These are phyloP conservation scores for Tenthredo distinguenda DNA, from an alignment of 2,888 invertebrate species.

Conservation along the genomic window DNA sequence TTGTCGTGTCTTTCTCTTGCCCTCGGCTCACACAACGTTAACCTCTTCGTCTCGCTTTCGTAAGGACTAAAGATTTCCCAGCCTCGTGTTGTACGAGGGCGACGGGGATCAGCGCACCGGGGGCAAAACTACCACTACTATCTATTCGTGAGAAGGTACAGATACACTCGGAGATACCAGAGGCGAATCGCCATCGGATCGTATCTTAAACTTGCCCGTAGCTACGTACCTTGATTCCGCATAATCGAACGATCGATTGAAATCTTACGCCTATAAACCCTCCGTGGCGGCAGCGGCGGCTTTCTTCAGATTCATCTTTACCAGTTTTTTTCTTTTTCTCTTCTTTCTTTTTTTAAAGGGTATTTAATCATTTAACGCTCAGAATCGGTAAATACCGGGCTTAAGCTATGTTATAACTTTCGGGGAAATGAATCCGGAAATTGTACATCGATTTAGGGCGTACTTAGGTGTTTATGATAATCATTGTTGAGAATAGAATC, in stretches of 20 bases:
- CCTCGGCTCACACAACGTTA: background rate
- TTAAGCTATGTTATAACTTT: background rate
- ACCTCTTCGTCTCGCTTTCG: background rate
- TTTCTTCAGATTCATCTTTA: constrained; percentile 20
- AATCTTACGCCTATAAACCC: constrained; percentile 39
- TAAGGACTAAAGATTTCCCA: constrained; percentile 26
- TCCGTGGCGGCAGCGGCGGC: constrained; percentile 4
- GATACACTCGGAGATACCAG: constrained; percentile 30
- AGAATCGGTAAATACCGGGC: background rate
- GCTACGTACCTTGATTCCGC: constrained; percentile 36
- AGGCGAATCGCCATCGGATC: constrained; percentile 40
- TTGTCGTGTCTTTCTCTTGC: background rate
- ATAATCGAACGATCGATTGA: constrained; percentile 44
- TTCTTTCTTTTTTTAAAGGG: background rate
- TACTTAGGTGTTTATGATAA: background rate
- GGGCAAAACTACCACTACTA: constrained; percentile 24
- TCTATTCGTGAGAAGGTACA: constrained; percentile 34
- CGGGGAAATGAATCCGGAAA: background rate
- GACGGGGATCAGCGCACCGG: constrained; percentile 17
- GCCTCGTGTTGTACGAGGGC: constrained; percentile 10
- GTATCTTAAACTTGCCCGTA: constrained; percentile 31
- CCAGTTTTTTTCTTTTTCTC: background rate
- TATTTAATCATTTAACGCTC: constrained; percentile 18
- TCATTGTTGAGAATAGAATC: background rate
- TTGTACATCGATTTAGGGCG: background rate